These are phyloP conservation scores for Polyploca ridens DNA, from an alignment of 2,888 invertebrate genomes.

Conservation along the genomic window DNA sequence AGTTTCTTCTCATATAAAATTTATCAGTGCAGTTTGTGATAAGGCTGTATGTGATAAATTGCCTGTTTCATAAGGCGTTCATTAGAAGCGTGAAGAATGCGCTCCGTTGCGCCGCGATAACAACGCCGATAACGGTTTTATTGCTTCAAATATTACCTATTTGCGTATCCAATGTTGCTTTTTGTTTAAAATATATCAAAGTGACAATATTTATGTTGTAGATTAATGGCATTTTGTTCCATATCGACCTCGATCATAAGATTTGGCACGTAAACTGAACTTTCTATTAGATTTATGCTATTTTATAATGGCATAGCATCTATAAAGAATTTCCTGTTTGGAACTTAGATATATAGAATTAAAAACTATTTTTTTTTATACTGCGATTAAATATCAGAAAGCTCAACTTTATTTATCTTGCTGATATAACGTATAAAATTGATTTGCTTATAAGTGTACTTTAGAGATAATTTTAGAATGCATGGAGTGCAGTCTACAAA, in stretches of 20 bases:
- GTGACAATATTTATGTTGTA: constrained; percentile 39
- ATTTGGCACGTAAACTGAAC: not conserved
- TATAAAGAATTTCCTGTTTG: not conserved
- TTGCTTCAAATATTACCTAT: constrained; percentile 81
- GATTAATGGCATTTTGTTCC: not conserved
- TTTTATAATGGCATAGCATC: not conserved
- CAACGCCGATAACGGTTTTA: constrained; percentile 77
- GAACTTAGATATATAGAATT: not conserved
- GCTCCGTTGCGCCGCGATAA: constrained; percentile 81
- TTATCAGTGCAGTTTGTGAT: constrained; percentile 77
- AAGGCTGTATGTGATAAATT: constrained; percentile 82
- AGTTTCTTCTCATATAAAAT: constrained; percentile 74
- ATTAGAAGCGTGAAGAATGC: constrained; percentile 82
- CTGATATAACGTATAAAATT: too few relatives aligned
- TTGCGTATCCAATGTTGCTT: constrained; percentile 65
- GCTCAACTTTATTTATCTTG: too few relatives aligned
- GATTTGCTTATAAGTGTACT: too few relatives aligned
- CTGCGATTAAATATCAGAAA: too few relatives aligned
- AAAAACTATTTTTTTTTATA: not conserved
- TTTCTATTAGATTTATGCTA: constrained; percentile 1
- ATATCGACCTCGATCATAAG: not conserved
- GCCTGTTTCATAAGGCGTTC: constrained; percentile 84
- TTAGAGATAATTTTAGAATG: too few relatives aligned
- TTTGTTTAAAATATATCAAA: constrained; percentile 48
- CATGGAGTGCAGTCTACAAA: too few relatives aligned